Percentiles rank a stretch among this genome's conserved stretches.
Conservation (phyloP, 2,797 vertebrate species). For the Tapirus indicus region DNA sequence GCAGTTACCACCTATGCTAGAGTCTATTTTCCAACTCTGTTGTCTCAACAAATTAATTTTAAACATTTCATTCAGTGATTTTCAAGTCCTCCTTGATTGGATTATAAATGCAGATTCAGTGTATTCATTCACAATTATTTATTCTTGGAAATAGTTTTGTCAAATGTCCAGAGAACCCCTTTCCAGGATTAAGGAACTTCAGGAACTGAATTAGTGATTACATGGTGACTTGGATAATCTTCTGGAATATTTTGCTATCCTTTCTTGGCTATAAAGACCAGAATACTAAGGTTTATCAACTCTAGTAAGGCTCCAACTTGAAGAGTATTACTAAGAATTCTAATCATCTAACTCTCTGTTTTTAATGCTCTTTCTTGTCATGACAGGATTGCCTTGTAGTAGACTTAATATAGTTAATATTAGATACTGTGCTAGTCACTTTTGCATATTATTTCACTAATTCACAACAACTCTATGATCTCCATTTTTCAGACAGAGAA, state of each 20-base stretch:
- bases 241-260: neutral
- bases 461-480: neutral
- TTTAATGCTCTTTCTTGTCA: neutral
- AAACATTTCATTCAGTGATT: neutral
- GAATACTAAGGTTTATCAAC: neutral
- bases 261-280: neutral
- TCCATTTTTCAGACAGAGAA: neutral
- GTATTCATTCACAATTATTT: neutral
- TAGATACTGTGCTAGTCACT: neutral
- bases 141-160: neutral
- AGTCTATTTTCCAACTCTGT: neutral
- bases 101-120: neutral
- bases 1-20: neutral
- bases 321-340: neutral
- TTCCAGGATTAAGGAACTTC: neutral
- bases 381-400: neutral
- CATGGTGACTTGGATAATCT: neutral
- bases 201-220: neutral
- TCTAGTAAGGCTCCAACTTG: neutral
- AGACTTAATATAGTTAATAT: neutral
- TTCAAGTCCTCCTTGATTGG: neutral
- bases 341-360: neutral
- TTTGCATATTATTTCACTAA: neutral
- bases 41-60: slow-evolving; percentile 11
- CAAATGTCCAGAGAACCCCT: neutral